Percentiles rank a stretch among this genome's conserved stretches.
phyloP scores from a whole-genome alignment of 2,888 invertebrate species.

The Lingula anatina region DNA sequence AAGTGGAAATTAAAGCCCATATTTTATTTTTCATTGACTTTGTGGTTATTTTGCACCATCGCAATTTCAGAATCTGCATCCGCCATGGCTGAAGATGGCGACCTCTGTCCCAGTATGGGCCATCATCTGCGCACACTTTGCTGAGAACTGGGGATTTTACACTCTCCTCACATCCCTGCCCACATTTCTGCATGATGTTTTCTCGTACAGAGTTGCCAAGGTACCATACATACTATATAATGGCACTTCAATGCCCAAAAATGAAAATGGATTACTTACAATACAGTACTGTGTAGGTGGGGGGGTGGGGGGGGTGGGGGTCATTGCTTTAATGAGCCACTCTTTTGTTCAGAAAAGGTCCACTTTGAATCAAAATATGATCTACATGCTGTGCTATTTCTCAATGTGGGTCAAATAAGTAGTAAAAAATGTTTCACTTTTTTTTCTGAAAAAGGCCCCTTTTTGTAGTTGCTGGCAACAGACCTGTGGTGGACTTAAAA shows the following conservation, averaged over 20 bases:
- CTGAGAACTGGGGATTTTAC: constrained; percentile 56
- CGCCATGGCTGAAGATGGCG: constrained; percentile 52
- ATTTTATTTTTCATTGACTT: background rate
- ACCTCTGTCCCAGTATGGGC: constrained; percentile 53
- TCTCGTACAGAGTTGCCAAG: too few relatives aligned
- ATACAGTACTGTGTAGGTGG: background rate
- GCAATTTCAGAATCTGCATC: constrained; percentile 25
- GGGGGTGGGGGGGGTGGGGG: background rate
- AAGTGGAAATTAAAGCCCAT: background rate
- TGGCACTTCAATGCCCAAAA: background rate
- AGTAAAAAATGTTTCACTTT: too few relatives aligned
- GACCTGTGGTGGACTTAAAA: too few relatives aligned
- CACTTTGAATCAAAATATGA: too few relatives aligned
- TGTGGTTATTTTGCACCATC: background rate
- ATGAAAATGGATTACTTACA: background rate
- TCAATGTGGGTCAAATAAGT: too few relatives aligned
- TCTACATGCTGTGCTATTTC: too few relatives aligned
- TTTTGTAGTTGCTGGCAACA: too few relatives aligned
- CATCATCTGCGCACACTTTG: constrained; percentile 52
- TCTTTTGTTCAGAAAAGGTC: too few relatives aligned
- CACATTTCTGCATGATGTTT: constrained; percentile 49
- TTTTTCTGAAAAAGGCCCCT: too few relatives aligned
- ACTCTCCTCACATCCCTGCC: constrained; percentile 55
- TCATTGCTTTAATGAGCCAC: too few relatives aligned
- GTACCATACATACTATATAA: constrained; percentile 18